Percentiles rank a stretch among this genome's conserved stretches.
These are phyloP conservation scores for Archips xylosteana DNA, from an alignment of 2,888 invertebrate genomes.

Conservation along the genomic window DNA sequence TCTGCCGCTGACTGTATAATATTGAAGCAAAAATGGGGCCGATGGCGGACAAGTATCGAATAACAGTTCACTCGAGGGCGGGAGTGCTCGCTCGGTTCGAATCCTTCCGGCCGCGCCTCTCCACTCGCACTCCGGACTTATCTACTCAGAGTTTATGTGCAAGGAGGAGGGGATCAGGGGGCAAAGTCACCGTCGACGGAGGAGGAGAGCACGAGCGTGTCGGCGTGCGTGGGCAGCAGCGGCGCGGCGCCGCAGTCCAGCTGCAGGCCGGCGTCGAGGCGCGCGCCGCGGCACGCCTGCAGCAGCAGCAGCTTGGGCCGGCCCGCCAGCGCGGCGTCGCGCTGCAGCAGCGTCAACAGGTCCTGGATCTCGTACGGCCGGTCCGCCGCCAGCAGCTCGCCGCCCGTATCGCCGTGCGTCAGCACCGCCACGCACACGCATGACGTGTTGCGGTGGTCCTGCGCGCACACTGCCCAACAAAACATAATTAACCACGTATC, in stretches of 20 bases:
- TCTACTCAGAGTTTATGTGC: too few relatives aligned
- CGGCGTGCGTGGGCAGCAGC: conserved; percentile 63
- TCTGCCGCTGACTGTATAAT: too few relatives aligned
- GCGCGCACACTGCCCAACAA: conserved; percentile 54
- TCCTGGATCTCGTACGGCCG: conserved; percentile 60
- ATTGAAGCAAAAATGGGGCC: too few relatives aligned
- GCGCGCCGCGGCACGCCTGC: conserved; percentile 69
- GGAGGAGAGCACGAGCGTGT: conserved; percentile 65
- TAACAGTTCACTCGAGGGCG: too few relatives aligned
- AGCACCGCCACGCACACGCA: conserved; percentile 67
- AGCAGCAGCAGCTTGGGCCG: conserved; percentile 70
- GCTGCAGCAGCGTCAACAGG: conserved; percentile 55
- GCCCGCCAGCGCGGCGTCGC: conserved; percentile 48
- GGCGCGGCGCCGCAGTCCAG: conserved; percentile 54
- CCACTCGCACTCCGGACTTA: too few relatives aligned
- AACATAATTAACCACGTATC: too few relatives aligned
- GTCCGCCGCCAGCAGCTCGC: conserved; percentile 61
- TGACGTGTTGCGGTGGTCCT: conserved; percentile 63
- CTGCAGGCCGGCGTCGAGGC: conserved; percentile 60
- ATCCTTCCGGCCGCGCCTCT: too few relatives aligned
- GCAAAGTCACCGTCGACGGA: conserved; percentile 65
- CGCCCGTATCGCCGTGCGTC: conserved; percentile 64
- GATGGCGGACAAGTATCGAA: too few relatives aligned
- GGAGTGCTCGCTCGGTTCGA: too few relatives aligned
- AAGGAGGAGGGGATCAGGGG: too few relatives aligned